These are phyloP conservation scores for Calameuta filiformis DNA, from an alignment of 2,888 invertebrate species.

Conservation along the genomic window DNA sequence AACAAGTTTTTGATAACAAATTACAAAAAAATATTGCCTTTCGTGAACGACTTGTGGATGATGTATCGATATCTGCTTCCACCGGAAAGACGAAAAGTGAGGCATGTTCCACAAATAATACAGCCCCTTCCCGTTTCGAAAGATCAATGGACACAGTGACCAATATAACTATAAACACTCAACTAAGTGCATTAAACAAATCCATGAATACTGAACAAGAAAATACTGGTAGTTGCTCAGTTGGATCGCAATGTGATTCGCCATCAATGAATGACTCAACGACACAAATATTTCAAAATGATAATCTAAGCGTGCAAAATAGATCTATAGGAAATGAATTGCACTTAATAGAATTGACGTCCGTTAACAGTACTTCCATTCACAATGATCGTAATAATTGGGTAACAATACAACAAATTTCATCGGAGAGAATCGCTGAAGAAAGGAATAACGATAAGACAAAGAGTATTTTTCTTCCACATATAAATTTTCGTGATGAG, in stretches of 20 bases:
- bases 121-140: background rate
- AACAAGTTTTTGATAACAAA: background rate
- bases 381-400: background rate
- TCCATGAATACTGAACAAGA: background rate
- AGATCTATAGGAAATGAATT: background rate
- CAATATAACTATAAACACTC: background rate
- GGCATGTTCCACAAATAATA: background rate
- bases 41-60: background rate
- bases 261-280: background rate
- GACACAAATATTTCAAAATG: background rate
- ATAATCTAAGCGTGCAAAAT: background rate
- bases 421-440: background rate
- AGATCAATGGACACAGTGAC: background rate
- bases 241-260: background rate
- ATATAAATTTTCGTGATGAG: slow-evolving; percentile 13
- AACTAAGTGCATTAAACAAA: background rate
- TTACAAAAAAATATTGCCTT: background rate
- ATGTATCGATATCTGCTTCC: background rate
- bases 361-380: background rate
- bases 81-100: background rate
- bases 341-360: background rate
- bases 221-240: background rate
- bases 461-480: slow-evolving; percentile 12
- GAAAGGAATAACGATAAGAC: slow-evolving; percentile 9
- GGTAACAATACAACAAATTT: background rate